A percentile compares a stretch with the other conserved stretches of the same genome.
phyloP scores from a whole-genome alignment of 2,113 vertebrate genomes.

The Neogobius melanostomus region DNA sequence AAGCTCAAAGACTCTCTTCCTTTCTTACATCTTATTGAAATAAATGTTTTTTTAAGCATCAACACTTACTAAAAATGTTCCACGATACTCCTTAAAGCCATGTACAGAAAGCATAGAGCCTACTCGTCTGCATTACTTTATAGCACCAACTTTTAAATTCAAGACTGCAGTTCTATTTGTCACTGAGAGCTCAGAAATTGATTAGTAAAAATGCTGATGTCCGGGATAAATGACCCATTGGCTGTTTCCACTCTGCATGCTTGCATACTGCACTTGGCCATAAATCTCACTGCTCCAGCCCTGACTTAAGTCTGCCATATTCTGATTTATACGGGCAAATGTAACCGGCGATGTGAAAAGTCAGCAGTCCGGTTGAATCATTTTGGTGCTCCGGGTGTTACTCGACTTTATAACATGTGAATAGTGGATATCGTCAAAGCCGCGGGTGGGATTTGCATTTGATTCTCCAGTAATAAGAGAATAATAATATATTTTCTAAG shows the following conservation, averaged over 20 bases:
- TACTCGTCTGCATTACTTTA: neutral
- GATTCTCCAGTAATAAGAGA: too few species aligned
- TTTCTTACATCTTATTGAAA: too few species aligned
- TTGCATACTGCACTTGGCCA: neutral
- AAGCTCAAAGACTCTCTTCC: too few species aligned
- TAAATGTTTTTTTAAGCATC: neutral
- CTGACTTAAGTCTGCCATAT: conserved; percentile 11
- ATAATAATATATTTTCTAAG: neutral
- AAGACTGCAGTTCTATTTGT: conserved; percentile 5
- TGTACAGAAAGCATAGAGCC: neutral
- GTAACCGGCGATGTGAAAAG: conserved; percentile 4
- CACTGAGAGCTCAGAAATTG: neutral
- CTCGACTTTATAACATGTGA: neutral
- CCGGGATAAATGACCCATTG: conserved; percentile 1
- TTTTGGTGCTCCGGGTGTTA: conserved; percentile 10
- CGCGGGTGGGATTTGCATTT: too few species aligned
- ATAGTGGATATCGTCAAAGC: too few species aligned
- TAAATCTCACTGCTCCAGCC: conserved; percentile 13
- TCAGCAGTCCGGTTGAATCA: conserved; percentile 12
- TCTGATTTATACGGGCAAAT: conserved; percentile 4
- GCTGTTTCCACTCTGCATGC: conserved; percentile 15
- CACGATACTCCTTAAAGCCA: neutral
- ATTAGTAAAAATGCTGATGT: neutral
- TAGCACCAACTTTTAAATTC: conserved; percentile 1
- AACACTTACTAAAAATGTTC: neutral